A percentile compares a stretch with the other conserved stretches of the same genome.
Conservation (phyloP, 2,113 vertebrate species). For the Cynopterus brachyotis region DNA sequence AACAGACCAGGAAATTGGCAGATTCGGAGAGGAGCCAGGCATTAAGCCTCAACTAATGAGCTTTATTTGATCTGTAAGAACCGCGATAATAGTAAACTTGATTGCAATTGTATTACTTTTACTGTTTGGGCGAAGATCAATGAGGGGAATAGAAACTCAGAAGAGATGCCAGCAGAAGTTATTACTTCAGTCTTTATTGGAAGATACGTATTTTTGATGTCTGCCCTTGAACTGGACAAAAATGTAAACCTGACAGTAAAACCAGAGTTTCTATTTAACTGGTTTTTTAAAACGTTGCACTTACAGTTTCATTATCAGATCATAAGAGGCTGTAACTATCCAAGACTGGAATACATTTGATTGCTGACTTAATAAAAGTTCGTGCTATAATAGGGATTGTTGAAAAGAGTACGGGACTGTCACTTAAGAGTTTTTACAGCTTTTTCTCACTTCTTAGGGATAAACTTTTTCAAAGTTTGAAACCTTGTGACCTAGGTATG, state of each 20-base stretch:
- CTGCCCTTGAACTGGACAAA: slow-evolving; percentile 60
- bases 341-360: slow-evolving; percentile 51
- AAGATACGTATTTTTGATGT: slow-evolving; percentile 55
- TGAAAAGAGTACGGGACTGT: neutral
- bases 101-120: slow-evolving; percentile 87
- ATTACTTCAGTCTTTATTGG: slow-evolving; percentile 28
- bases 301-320: slow-evolving; percentile 73
- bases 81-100: slow-evolving; percentile 88
- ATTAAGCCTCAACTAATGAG: slow-evolving; percentile 90
- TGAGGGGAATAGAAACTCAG: neutral
- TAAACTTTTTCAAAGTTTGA: slow-evolving; percentile 64
- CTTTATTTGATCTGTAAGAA: slow-evolving; percentile 89
- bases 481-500: slow-evolving; percentile 8
- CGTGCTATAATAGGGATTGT: neutral
- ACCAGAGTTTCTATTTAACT: slow-evolving; percentile 78
- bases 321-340: neutral
- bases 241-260: slow-evolving; percentile 79
- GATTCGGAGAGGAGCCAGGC: slow-evolving; percentile 91
- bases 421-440: neutral
- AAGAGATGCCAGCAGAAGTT: neutral
- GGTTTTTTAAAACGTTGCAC: slow-evolving; percentile 62
- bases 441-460: slow-evolving; percentile 78
- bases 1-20: slow-evolving; percentile 88
- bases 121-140: slow-evolving; percentile 85
- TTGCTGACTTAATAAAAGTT: slow-evolving; percentile 48